phyloP scores from a whole-genome alignment of 2,113 vertebrate species.

The Pyxicephalus adspersus region DNA sequence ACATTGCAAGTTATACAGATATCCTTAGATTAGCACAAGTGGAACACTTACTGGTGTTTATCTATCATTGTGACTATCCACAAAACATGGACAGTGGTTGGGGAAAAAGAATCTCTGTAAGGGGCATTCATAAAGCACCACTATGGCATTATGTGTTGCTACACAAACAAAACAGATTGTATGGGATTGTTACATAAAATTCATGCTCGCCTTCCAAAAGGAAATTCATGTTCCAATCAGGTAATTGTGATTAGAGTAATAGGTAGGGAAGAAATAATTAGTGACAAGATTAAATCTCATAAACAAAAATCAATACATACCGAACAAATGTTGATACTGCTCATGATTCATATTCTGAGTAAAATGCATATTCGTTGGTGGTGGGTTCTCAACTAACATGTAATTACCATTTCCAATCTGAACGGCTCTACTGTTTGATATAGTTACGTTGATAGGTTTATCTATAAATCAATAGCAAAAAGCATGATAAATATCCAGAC shows the following conservation, averaged over 20 bases:
- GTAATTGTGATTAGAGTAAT: not conserved
- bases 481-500: slow-evolving; percentile 1
- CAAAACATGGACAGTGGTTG: no score
- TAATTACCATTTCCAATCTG: slow-evolving; percentile 74
- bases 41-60: no score
- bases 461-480: slow-evolving; percentile 48
- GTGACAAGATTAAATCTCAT: not conserved
- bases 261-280: not conserved
- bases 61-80: no score
- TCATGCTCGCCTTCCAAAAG: no score
- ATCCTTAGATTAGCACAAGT: no score
- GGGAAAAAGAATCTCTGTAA: no score
- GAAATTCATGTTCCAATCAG: no score
- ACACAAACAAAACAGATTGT: no score
- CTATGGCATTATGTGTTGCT: no score
- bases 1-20: no score
- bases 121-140: no score
- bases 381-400: slow-evolving; percentile 62
- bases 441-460: slow-evolving; percentile 62
- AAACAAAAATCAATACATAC: slow-evolving; percentile 62
- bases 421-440: slow-evolving; percentile 67
- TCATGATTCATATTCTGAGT: not conserved
- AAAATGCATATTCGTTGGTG: not conserved
- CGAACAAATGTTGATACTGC: slow-evolving; percentile 62
- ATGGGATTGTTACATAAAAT: no score